Evolutionary conservation across 1,140 invertebrate genomes (phyloP), one percentile per base, ranked within the genome.

Genomic region (Lucilia cuprina): DNA sequence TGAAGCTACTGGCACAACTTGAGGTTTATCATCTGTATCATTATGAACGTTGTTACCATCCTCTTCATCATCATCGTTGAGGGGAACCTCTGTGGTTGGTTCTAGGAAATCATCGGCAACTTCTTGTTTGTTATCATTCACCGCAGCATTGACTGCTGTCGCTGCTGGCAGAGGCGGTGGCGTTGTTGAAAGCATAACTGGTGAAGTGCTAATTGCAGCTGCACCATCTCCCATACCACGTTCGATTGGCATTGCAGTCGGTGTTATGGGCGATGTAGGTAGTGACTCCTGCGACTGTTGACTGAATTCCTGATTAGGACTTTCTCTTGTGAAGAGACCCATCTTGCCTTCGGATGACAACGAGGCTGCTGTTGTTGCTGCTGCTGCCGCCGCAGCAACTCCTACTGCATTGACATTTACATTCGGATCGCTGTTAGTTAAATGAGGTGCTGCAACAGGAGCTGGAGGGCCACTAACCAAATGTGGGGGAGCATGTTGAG

Each of bases 401-500:
- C 78, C 85, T 12, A 85, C 86, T 41, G 55, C 78, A 65, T 82
- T 84, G 17, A 84, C 85, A 17, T 84, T 85, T 12, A 85, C 85
- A 70, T 85, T 87, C 80, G 86, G 85, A 34, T 85, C 85, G 84
- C 77, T 80, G 41, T 41, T 50, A 49, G 47, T 25, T 21, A 50
- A 30, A 65, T 74, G 41, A 82, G 25, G 82, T 21, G 74, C 82
- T 19, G 74, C 82, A 34, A 83, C 65, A 13, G 87, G 88, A 7
- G 88, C 87, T 0, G 89, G 87, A 13, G 88, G 87, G 0, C 89
- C 89, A 77, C 90, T 89, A 2, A 94, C 93, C 84, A 94, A 87
- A 89, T 94, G 93, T 5, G 94, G 93, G 47, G 94, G 93, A 82
- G 94, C 93, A 82, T 93, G 93, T 30, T 93, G 93, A 84, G 88